A percentile compares a stretch with the other conserved stretches of the same genome.
Evolutionary conservation across 2,113 vertebrate genomes (phyloP).

Genomic region (Oryctolagus cuniculus): mOryCun1.1 NC_091442.1:29875501-29876000

Average conservation of each 20-base stretch:
- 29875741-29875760: neutral
- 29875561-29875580: neutral
- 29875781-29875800: neutral
- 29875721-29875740: neutral
- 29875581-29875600: too few relatives aligned
- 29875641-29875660: neutral
- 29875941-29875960: slow-evolving; percentile 15
- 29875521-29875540: neutral
- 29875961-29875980: neutral
- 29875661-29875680: neutral
- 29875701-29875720: neutral
- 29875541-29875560: neutral
- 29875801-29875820: rapidly evolving
- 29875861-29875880: neutral
- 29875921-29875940: neutral
- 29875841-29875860: neutral
- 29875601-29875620: neutral
- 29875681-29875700: neutral
- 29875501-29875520: neutral
- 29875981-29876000: neutral
- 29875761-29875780: neutral
- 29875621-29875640: neutral
- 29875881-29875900: neutral
- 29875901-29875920: neutral
- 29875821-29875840: neutral